Conservation (phyloP, 2,888 invertebrate species). For the Folsomia manolachei region DNA sequence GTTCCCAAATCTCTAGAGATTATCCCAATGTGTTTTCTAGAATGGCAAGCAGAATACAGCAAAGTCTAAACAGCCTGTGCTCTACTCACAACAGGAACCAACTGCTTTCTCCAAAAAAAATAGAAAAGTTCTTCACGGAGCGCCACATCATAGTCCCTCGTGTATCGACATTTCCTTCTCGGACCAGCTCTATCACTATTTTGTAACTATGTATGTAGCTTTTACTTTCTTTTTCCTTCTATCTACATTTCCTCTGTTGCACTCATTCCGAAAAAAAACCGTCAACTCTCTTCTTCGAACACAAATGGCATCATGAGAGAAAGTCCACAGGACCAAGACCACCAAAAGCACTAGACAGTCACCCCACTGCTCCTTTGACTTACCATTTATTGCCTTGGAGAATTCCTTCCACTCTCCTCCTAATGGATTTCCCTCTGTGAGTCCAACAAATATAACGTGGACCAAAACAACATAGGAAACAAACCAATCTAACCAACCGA, state of each 20-base stretch:
- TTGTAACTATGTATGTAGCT: background rate
- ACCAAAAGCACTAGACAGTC: background rate
- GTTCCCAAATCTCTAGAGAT: conserved; percentile 43
- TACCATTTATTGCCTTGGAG: conserved; percentile 40
- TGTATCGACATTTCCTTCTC: conserved; percentile 29
- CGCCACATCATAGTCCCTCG: conserved; percentile 40
- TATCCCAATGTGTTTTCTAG: conserved; percentile 41
- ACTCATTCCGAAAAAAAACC: background rate
- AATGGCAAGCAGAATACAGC: too few relatives aligned
- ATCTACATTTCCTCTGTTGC: too few relatives aligned
- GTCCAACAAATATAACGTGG: conserved; percentile 3
- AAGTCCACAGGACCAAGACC: background rate
- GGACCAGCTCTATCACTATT: background rate
- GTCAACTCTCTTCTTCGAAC: background rate
- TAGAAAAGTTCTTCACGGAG: conserved; percentile 27
- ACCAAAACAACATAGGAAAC: background rate
- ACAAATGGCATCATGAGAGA: conserved; percentile 1
- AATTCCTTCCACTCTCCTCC: conserved; percentile 33
- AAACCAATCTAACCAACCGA: background rate
- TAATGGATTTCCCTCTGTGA: conserved; percentile 44
- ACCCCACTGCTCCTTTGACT: background rate
- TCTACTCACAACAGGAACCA: background rate
- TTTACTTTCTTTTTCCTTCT: background rate
- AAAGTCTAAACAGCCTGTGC: conserved; percentile 14
- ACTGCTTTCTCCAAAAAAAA: background rate